Percentiles rank a stretch among this genome's conserved stretches.
Evolutionary conservation across 2,888 invertebrate species (phyloP).

Genomic region (Heliconius ismenius): DNA sequence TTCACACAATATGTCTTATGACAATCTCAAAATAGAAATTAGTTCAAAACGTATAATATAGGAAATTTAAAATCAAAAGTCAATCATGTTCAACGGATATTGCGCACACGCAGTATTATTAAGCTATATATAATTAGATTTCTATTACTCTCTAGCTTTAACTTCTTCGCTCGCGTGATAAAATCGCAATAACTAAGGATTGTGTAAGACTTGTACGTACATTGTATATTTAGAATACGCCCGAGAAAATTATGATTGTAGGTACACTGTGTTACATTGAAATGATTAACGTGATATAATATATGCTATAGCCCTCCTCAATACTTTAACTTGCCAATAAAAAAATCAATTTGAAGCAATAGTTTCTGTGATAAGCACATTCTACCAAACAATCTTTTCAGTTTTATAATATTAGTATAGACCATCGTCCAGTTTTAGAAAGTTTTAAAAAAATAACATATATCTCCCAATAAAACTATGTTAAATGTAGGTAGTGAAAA

Average conservation of each 20-base stretch:
- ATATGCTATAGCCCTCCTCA: too few species aligned
- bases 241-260: not conserved
- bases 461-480: too few species aligned
- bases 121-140: constrained; percentile 7
- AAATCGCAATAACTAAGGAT: not conserved
- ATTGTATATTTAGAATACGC: not conserved
- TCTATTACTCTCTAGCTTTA: not conserved
- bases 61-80: constrained; percentile 32
- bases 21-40: constrained; percentile 31
- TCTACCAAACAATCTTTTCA: too few species aligned
- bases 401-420: too few species aligned
- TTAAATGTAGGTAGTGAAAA: too few species aligned
- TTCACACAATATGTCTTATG: constrained; percentile 28
- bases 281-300: too few species aligned
- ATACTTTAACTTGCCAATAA: too few species aligned
- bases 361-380: too few species aligned
- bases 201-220: not conserved
- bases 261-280: too few species aligned
- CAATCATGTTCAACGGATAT: constrained; percentile 25
- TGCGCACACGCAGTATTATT: constrained; percentile 7
- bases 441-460: not conserved
- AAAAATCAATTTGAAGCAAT: too few species aligned
- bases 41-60: constrained; percentile 27
- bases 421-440: not conserved
- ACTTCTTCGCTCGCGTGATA: too few species aligned